Percentiles rank a stretch among this genome's conserved stretches.
phyloP scores from a whole-genome alignment of 2,113 vertebrate species.

The Dipodomys stephensi region DNA sequence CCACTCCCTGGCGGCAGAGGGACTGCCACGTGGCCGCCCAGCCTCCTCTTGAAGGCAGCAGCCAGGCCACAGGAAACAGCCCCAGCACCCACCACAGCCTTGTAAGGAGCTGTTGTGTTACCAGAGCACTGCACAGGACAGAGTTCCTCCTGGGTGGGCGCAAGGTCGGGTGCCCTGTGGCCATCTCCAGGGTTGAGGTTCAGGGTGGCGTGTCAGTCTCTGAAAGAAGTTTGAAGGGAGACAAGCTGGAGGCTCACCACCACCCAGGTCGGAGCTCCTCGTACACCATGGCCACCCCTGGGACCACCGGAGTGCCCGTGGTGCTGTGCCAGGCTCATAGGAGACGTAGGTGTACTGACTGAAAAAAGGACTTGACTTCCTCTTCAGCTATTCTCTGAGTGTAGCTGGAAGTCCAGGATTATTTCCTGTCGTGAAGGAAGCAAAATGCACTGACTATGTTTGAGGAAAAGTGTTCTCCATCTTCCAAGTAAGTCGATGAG shows the following conservation, averaged over 20 bases:
- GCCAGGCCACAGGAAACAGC: not conserved
- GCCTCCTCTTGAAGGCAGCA: not conserved
- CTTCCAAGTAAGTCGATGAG: not conserved
- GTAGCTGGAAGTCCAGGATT: not conserved
- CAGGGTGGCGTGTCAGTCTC: too few species aligned
- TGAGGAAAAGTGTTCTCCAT: not conserved
- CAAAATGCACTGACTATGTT: not conserved
- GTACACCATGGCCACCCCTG: not conserved
- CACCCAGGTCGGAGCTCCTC: not conserved
- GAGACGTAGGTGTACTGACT: not conserved
- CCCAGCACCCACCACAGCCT: fast-evolving
- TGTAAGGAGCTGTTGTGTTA: fast-evolving
- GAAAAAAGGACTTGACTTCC: not conserved
- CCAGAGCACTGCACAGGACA: fast-evolving
- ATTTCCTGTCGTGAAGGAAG: conserved; percentile 31
- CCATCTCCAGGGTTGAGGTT: too few species aligned
- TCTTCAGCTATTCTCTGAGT: not conserved
- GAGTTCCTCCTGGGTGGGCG: fast-evolving
- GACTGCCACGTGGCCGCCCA: too few species aligned
- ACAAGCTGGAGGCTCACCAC: not conserved
- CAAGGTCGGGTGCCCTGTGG: too few species aligned
- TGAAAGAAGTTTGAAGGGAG: not conserved
- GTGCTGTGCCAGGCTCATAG: not conserved
- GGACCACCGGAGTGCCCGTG: not conserved
- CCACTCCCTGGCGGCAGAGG: not conserved